Evolutionary conservation across 2,888 invertebrate genomes (phyloP).

Genomic region (Laothoe populi): DNA sequence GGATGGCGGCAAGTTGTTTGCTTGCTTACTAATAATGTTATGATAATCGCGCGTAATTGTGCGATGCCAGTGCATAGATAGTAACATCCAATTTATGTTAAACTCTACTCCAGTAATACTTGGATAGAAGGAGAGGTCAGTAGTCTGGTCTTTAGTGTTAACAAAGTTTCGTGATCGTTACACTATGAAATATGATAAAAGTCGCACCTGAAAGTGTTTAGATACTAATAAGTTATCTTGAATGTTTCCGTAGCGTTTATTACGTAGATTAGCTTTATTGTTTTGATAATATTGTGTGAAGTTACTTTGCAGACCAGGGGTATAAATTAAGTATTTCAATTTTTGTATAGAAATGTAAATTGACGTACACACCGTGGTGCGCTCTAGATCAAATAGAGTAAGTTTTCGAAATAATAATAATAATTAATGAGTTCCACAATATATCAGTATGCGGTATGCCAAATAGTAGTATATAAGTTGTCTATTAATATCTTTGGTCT

Average conservation of each 20-base stretch:
- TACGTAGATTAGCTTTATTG: not conserved
- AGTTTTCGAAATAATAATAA: no score
- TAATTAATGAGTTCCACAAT: no score
- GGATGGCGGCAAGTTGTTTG: not conserved
- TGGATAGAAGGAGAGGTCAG: not conserved
- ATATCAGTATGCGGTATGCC: no score
- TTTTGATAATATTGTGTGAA: no score
- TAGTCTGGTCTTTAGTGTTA: not conserved
- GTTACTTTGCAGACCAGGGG: no score
- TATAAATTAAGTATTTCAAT: no score
- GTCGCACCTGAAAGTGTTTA: slow-evolving; percentile 5
- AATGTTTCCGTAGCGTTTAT: not conserved
- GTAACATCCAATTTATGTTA: not conserved
- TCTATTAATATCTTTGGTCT: no score
- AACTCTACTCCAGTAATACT: not conserved
- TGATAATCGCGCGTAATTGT: slow-evolving; percentile 41
- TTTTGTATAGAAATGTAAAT: no score
- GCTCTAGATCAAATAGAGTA: no score
- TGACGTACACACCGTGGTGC: no score
- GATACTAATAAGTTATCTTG: slow-evolving; percentile 24
- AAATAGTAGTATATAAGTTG: no score
- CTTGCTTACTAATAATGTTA: slow-evolving; percentile 40
- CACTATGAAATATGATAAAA: slow-evolving; percentile 10
- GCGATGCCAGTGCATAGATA: slow-evolving; percentile 32
- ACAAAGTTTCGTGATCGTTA: slow-evolving; percentile 20